Conservation (phyloP, 2,113 vertebrate genomes). For the Dipodomys ordii region DNA sequence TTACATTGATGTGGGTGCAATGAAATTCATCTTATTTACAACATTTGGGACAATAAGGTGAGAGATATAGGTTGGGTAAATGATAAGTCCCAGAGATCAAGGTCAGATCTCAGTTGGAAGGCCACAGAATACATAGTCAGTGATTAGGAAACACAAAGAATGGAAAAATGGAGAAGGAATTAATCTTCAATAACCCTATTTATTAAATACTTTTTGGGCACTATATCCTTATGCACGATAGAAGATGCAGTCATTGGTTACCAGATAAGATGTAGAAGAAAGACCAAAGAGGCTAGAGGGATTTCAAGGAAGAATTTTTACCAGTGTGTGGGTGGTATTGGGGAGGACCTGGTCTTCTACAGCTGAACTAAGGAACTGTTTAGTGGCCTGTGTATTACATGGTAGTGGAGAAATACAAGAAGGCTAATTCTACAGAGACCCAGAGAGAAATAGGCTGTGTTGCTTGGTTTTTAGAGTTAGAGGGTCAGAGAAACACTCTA, state of each 20-base stretch:
- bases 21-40: neutral
- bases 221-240: neutral
- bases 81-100: neutral
- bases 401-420: neutral
- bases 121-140: neutral
- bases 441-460: neutral
- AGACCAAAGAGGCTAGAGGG: neutral
- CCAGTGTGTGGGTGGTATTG: neutral
- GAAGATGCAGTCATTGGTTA: neutral
- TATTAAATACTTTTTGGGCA: neutral
- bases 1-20: neutral
- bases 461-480: conserved; percentile 18
- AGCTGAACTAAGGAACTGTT: neutral
- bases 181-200: neutral
- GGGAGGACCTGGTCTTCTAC: neutral
- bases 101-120: neutral
- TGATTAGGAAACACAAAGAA: neutral
- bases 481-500: neutral
- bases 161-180: neutral
- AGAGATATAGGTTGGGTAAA: neutral
- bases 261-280: neutral
- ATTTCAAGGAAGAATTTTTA: neutral
- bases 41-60: neutral
- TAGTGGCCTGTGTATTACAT: neutral
- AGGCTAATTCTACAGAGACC: neutral